Base-by-base conservation (phyloP, 1,140 invertebrate species). In the Magallana ariakensis region DNA sequence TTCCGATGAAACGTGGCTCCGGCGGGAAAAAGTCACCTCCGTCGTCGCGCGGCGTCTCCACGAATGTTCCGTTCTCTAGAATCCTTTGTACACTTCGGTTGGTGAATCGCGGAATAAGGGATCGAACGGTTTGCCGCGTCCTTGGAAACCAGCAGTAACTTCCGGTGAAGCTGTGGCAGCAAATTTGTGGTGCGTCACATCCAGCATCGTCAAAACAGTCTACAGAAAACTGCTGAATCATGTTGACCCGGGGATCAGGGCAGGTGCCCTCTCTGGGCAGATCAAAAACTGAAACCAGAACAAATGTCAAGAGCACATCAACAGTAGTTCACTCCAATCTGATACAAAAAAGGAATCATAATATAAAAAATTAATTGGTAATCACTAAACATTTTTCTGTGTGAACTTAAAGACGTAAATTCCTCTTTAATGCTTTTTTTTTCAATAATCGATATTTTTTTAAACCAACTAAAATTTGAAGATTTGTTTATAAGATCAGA, bases 131-230 rank as follows among this genome's bases (percentile, higher is more conserved):
- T 82, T 82, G 80, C 55, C 46, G 80, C 5, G 80, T 54, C 15
- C 80, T 82, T 56, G 85, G 85, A 62, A 87, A 82, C 53, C 81
- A 81, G 22, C 85, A 87, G 60, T 87, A 87, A 75, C 85, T 87
- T 81, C 81, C 81, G 19, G 85, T 81, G 22, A 83, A 87, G n/a
- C 85, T 87, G 57, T 87, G 85, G 22, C 85, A 83, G 56, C 85
- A 87, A 5, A 87, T 81, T 54, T 82, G 80, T 16, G 85, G 85
- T 22, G 80, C 85, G n/a, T 62, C 75, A 66, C 85, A 86, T 19
- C 85, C 85, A 19, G 56, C 85, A n/a, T 86, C 85, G 11, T 86
- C 85, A 82, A 82, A 86, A 66, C 85, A 86, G 54, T 86, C 85
- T 3, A 86, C 85, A 22, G 85, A 81, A 55, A 81, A 86, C 46